Evolutionary conservation across 2,797 vertebrate genomes (phyloP), one percentile per base, ranked within the genome.

Genomic region (Pangasius larnaudii): DNA sequence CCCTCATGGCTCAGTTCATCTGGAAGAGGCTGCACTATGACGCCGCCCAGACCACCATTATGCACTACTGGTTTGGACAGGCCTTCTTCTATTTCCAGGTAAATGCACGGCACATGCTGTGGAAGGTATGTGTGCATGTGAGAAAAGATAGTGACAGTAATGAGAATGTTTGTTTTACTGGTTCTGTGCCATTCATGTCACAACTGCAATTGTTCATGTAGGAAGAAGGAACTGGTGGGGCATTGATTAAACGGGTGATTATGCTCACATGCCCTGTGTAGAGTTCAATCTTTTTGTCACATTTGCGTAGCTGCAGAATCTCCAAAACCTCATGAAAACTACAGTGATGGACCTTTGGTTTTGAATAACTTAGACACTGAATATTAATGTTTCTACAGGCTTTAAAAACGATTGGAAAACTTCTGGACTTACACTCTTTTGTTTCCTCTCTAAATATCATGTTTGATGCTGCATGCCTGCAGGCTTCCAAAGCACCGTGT

Each of bases 11-110:
- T 59, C 96, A 95, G 92, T 98, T 97, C 77, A 95, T 99, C 93
- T 99, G 98, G 98, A 97, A 94, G 92, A 96, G 95, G n/a, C 94
- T 99, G 90, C 95, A 96, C 91, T 97, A 96, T 3, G 95, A 96
- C 27, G 96, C 97, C 0, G 96, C 97, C 0, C 97, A 98, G 93
- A 96, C 97, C 85, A 97, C 98, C 91, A 95, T 98, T 91, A 98
- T 98, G 96, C 98, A 99, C 91, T 98, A 98, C 91, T 99, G 98
- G 98, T 98, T 99, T 19, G 98, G 98, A 13, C 98, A 99, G 91
- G 97, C 97, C 42, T 99, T 99, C 96, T 99, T 99, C 93, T 99
- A 96, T 95, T 96, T 96, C 69, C 96, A 97, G 96, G 96, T 97
- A 86, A 86, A 30, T 24, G 36, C 39, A 81, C 22, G 9, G 0